Evolutionary conservation across 2,888 invertebrate genomes (phyloP), one percentile per base, ranked within the genome.

Genomic region (Ennomos erosarius): DNA sequence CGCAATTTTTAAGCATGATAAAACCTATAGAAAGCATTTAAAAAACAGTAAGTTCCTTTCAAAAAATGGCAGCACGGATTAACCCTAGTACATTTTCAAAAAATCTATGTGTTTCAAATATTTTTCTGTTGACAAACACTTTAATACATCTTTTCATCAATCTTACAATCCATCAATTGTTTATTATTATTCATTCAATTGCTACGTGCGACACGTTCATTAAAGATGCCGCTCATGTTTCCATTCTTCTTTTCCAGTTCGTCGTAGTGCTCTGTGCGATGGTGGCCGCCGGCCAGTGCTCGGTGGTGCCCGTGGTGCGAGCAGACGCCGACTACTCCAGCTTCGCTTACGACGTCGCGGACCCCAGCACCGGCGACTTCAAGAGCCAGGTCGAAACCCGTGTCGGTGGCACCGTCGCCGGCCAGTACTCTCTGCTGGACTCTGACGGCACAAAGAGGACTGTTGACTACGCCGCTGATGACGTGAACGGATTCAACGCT

Each of bases 301-400:
- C 86, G 59, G 87, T 83, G 71, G 79, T 87, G 74, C 85, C 81
- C 64, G 69, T 79, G 55, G 80, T 73, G 68, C 75, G 64, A 79
- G 79, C 73, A 82, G 85, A 82, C 82, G 67, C 73, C 53, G 85
- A 88, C 74, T 80, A 80, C 70, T 73, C 82, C 59, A 90, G 90
- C 78, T 94, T 91, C 83, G 76, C 90, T 0, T 94, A 94, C 76
- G 88, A 91, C 59, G 92, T 94, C 33, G 90, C 93, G 39, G 94
- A 94, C 75, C 87, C 90, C 69, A 81, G 84, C 78, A 93, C 93
- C 64, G 93, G 94, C 11, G 93, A 94, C 84, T 88, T 74, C 82
- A 93, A 93, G 81, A 92, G 88, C 78, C 93, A 93, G 74, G 81
- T 82, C 34, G 93, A 93, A 81, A 84, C 85, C 56, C 90, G 93